Conservation (phyloP, 2,113 vertebrate genomes). For the Suricata suricatta region DNA sequence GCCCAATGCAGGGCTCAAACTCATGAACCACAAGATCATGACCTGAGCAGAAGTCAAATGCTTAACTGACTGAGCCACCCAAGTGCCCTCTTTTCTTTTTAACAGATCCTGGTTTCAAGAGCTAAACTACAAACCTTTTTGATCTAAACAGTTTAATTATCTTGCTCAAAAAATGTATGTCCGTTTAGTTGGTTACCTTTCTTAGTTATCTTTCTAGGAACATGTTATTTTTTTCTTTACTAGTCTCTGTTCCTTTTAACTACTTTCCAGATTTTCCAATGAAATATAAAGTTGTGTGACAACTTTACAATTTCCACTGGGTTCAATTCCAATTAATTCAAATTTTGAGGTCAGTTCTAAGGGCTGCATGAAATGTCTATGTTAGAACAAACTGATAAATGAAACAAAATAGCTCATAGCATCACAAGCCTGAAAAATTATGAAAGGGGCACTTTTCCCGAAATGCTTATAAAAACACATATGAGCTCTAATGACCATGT, state of each 20-base stretch:
- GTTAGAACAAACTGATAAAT: constrained; percentile 53
- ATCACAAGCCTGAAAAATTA: background rate
- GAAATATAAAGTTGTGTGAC: constrained; percentile 22
- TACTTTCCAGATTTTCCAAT: background rate
- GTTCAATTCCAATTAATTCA: constrained; percentile 57
- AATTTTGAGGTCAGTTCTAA: constrained; percentile 29
- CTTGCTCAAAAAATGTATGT: background rate
- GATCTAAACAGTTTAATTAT: background rate
- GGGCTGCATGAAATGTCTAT: background rate
- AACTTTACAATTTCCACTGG: constrained; percentile 20
- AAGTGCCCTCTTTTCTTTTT: background rate
- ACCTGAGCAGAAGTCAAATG: too few species aligned
- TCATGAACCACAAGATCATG: too few species aligned
- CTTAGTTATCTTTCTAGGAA: background rate
- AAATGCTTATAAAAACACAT: constrained; percentile 51
- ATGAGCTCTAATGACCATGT: constrained; percentile 8
- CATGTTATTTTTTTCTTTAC: background rate
- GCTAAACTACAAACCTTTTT: background rate
- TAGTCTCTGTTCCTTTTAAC: constrained; percentile 35
- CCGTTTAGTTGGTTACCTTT: background rate
- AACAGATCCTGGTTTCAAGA: background rate
- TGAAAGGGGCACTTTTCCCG: constrained; percentile 23
- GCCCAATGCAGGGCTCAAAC: too few species aligned
- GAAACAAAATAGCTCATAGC: constrained; percentile 54
- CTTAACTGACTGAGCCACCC: too few species aligned